Conservation (phyloP, 2,113 vertebrate genomes). For the Dolichotis patagonum region DNA sequence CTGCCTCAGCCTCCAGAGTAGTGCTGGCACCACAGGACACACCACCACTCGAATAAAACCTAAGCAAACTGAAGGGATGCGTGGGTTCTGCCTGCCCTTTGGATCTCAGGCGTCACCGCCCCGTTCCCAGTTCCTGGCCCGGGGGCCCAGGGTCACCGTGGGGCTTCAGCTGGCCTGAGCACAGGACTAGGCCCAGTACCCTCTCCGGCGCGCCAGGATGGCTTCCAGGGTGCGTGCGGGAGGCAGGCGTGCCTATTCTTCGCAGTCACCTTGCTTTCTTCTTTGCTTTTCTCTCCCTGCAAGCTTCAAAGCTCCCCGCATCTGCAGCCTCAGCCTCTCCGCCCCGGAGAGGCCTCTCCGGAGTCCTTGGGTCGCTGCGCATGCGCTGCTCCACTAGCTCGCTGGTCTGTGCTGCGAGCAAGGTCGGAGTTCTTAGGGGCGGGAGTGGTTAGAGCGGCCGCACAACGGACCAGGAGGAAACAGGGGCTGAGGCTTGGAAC, state of each 20-base stretch:
- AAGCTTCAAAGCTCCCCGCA: conserved; percentile 48
- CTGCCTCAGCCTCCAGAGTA: background rate
- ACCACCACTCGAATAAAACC: background rate
- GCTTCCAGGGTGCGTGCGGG: conserved; percentile 9
- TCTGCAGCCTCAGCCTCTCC: no score
- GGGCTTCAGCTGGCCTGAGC: background rate
- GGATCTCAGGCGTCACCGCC: background rate
- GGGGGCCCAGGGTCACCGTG: background rate
- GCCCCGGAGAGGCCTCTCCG: no score
- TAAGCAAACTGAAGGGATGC: background rate
- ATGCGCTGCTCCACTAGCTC: no score
- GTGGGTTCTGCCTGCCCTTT: background rate
- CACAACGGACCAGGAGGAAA: background rate
- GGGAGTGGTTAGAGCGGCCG: background rate
- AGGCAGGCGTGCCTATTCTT: conserved; percentile 56
- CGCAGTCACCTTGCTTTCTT: conserved; percentile 10
- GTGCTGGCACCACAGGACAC: background rate
- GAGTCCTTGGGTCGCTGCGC: no score
- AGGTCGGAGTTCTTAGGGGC: background rate
- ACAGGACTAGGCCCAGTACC: no score
- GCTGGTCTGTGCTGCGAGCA: no score
- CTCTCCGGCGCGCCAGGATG: no score
- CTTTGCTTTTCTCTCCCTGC: background rate
- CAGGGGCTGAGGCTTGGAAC: background rate
- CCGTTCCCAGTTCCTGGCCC: no score